Evolutionary conservation across 64 coral and sea anemone genomes (phyloP).

Genomic region (Montipora foliosa): DNA sequence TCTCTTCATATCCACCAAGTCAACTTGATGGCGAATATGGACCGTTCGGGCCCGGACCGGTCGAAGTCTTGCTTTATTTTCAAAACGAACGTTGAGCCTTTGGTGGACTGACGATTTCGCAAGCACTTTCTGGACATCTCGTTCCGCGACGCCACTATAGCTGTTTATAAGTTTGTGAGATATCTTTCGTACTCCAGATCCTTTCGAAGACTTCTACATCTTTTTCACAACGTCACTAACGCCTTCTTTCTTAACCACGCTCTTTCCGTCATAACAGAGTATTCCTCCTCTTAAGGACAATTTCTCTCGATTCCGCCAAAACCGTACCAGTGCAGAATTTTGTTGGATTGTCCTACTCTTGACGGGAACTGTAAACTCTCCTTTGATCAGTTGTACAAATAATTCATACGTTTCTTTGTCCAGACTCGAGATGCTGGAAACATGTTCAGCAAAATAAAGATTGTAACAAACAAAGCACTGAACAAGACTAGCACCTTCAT

Average conservation of each 20-base stretch:
- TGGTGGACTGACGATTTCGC: conserved; percentile 54
- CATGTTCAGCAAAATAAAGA: neutral
- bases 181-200: conserved; percentile 67
- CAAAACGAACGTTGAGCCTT: conserved; percentile 66
- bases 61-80: conserved; percentile 58
- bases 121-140: conserved; percentile 52
- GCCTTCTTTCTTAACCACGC: conserved; percentile 36
- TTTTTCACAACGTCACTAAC: conserved; percentile 29
- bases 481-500: conserved; percentile 19
- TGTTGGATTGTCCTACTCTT: conserved; percentile 25
- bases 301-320: conserved; percentile 52
- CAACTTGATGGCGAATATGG: conserved; percentile 58
- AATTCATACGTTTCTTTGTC: conserved; percentile 52
- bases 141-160: conserved; percentile 53
- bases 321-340: conserved; percentile 54
- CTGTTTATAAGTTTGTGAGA: conserved; percentile 59
- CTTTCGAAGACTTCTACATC: conserved; percentile 37
- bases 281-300: conserved; percentile 21
- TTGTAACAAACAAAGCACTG: conserved; percentile 9
- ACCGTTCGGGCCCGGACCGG: conserved; percentile 17
- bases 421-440: conserved; percentile 25
- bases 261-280: conserved; percentile 31
- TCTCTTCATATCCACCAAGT: conserved; percentile 60
- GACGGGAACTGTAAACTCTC: conserved; percentile 55
- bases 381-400: conserved; percentile 64